Evolutionary conservation across 2,797 vertebrate species (phyloP).

Genomic region (Oreonectes daqikongensis): DNA sequence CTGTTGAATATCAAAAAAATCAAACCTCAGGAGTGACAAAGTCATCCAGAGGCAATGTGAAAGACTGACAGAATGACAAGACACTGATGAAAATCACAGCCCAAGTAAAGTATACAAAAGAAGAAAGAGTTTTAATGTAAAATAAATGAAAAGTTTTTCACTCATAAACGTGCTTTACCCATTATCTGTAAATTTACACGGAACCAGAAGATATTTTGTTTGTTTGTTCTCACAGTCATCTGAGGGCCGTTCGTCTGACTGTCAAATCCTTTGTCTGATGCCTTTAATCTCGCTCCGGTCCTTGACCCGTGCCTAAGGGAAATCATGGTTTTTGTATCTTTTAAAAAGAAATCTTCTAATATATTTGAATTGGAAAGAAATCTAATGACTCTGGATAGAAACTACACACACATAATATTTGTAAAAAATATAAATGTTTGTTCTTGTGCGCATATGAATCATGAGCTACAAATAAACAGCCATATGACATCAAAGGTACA

Average conservation of each 20-base stretch:
- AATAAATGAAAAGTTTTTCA: conserved; percentile 2
- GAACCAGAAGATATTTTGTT: conserved; percentile 21
- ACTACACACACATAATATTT: conserved; percentile 37
- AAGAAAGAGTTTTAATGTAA: background rate
- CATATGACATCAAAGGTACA: too few species aligned
- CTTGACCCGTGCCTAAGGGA: conserved; percentile 53
- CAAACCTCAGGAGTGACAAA: too few species aligned
- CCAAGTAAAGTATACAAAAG: too few species aligned
- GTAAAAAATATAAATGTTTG: background rate
- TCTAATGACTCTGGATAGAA: conserved; percentile 54
- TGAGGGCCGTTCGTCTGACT: conserved; percentile 17
- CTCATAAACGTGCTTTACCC: background rate
- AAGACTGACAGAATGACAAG: too few species aligned
- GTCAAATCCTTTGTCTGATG: conserved; percentile 38
- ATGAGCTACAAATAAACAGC: too few species aligned
- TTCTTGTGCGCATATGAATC: background rate
- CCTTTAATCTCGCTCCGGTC: conserved; percentile 52
- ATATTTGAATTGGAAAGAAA: conserved; percentile 55
- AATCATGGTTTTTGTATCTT: conserved; percentile 59
- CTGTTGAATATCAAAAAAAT: too few species aligned
- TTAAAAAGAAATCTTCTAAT: conserved; percentile 54
- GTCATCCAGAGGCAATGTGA: too few species aligned
- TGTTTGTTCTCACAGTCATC: conserved; percentile 38
- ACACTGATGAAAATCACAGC: too few species aligned
- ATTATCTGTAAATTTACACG: background rate